Evolutionary conservation across 2,113 vertebrate species (phyloP), one percentile per base, ranked within the genome.

Genomic region (Bufo bufo): DNA sequence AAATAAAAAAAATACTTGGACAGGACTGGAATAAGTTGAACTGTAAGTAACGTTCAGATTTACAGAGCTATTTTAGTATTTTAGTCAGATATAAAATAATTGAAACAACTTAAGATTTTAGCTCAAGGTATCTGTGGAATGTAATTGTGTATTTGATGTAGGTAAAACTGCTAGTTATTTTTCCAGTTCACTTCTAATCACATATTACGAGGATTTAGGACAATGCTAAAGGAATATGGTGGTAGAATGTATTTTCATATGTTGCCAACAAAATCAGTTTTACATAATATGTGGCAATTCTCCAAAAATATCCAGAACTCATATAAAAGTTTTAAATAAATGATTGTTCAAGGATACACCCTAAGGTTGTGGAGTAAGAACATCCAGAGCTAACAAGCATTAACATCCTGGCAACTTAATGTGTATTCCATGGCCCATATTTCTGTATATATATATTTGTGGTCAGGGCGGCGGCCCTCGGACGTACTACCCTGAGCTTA

Each of bases 321-420:
- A 92, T 94, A 93, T 93, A 90, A 92, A 93, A 85, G 90, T 93
- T 93, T 94, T 89, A 93, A 95, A 92, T 94, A 92, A 94, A 91
- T 95, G 93, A 93, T 94, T 94, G 92, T 93, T 94, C 91, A 93
- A 93, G 92, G 85, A 82, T 91, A 94, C 92, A 89, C 94, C 93
- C 94, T 89, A 93, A 92, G 90, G 91, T 93, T 90, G 85, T 91
- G 89, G 91, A 90, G 92, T 93, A 93, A 94, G 94, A 94, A 94
- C 94, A 91, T 94, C 92, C 94, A 96, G 94, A 91, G 95, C 93
- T 94, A 95, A 94, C 93, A 94, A 94, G 92, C 87, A 88, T 94
- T 93, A 94, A 91, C 93, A 90, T 94, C 95, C 93, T 94, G 94
- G 93, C 92, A 92, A 59, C 89, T 84, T 79, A 16, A 88, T 90